Percentiles rank a stretch among this genome's conserved stretches.
Conservation (phyloP, 1,140 invertebrate genomes). For the Drosophila chauvacae region DNA sequence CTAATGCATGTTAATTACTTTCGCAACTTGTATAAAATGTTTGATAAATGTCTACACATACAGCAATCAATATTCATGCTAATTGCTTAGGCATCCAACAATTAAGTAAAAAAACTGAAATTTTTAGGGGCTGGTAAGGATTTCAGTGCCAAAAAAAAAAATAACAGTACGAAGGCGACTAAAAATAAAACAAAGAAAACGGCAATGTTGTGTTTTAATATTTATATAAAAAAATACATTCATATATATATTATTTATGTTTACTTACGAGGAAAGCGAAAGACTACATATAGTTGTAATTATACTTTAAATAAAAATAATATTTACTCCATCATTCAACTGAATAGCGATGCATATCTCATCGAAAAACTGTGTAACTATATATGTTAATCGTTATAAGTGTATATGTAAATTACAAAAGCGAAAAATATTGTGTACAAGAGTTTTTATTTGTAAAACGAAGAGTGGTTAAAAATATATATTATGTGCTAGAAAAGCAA, state of each 20-base stretch:
- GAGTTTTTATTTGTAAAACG: constrained; percentile 60
- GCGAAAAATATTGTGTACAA: constrained; percentile 45
- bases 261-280: constrained; percentile 57
- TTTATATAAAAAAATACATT: constrained; percentile 16
- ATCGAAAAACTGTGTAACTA: constrained; percentile 27
- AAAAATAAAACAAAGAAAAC: constrained; percentile 57
- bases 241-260: constrained; percentile 39
- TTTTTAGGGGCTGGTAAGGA: constrained; percentile 83
- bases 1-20: constrained; percentile 63
- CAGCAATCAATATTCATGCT: constrained; percentile 47
- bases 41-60: constrained; percentile 69
- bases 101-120: constrained; percentile 59
- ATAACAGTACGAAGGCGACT: constrained; percentile 10
- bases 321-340: constrained; percentile 20
- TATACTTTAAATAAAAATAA: constrained; percentile 46
- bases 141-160: constrained; percentile 68
- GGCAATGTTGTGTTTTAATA: constrained; percentile 58
- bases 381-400: constrained; percentile 44
- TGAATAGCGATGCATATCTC: constrained; percentile 6
- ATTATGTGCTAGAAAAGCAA: constrained; percentile 46
- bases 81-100: constrained; percentile 31
- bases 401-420: constrained; percentile 32
- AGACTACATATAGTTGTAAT: constrained; percentile 69
- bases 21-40: constrained; percentile 61
- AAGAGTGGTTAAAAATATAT: constrained; percentile 54